Evolutionary conservation across 1,140 invertebrate species (phyloP).

Genomic region (Euura lappo): DNA sequence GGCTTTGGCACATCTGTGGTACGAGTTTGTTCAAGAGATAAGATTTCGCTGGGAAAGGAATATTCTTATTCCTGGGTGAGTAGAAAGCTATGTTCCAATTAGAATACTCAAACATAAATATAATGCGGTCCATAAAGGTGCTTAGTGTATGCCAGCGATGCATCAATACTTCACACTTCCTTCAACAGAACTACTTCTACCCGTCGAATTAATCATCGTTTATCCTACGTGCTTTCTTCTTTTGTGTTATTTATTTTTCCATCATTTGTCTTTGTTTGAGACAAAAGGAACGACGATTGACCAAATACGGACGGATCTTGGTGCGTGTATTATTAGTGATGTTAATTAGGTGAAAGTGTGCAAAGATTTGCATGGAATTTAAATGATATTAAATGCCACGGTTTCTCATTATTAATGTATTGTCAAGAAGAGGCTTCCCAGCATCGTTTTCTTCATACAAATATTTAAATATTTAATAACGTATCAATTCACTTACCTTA

Average conservation of each 20-base stretch:
- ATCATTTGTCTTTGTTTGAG: no score
- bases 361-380: no score
- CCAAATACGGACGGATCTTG: no score
- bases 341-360: no score
- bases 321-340: no score
- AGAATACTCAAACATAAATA: conserved; percentile 4
- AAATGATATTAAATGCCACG: no score
- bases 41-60: conserved; percentile 88
- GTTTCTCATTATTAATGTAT: neutral
- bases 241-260: no score
- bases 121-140: neutral
- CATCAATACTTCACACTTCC: neutral
- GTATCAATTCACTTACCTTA: neutral
- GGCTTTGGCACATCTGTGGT: conserved; percentile 90
- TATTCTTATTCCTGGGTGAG: conserved; percentile 84
- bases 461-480: neutral
- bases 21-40: conserved; percentile 89
- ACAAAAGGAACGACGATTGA: no score
- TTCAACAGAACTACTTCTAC: neutral
- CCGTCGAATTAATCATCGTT: no score
- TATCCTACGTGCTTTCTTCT: no score
- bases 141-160: conserved; percentile 7
- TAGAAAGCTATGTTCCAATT: conserved; percentile 38
- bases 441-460: neutral
- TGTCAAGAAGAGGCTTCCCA: neutral